Percentiles rank a stretch among this genome's conserved stretches.
Conservation (phyloP, 2,797 vertebrate genomes). For the Chaenodraco wilsoni region DNA sequence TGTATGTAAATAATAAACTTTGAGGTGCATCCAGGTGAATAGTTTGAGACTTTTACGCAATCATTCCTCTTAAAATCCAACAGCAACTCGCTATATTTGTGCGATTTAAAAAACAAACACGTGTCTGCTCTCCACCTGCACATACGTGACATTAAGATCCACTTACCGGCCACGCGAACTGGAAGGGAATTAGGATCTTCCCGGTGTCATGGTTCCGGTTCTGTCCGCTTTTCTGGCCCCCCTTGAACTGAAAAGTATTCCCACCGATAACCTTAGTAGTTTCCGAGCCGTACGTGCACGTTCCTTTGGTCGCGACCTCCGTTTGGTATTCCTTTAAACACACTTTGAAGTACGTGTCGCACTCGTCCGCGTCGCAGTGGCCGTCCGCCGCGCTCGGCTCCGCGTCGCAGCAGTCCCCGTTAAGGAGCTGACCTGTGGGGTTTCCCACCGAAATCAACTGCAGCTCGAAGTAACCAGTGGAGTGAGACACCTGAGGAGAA, state of each 20-base stretch:
- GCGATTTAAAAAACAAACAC: no score
- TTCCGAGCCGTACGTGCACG: constrained; percentile 91
- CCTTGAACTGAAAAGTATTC: constrained; percentile 91
- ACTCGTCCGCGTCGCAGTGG: constrained; percentile 88
- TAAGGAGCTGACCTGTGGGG: constrained; percentile 89
- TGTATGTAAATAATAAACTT: not conserved
- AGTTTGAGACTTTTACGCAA: no score
- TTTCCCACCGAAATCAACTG: constrained; percentile 92
- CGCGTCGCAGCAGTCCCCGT: constrained; percentile 92
- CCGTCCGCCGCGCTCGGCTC: constrained; percentile 75
- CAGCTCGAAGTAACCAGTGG: constrained; percentile 95
- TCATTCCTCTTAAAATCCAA: no score
- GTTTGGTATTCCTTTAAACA: constrained; percentile 97
- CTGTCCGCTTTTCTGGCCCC: constrained; percentile 77
- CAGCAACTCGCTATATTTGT: not conserved
- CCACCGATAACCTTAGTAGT: constrained; percentile 91
- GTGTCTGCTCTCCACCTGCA: not conserved
- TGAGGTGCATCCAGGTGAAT: not conserved
- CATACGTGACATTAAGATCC: not conserved
- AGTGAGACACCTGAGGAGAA: constrained; percentile 87
- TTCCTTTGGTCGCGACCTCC: constrained; percentile 86
- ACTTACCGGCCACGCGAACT: constrained; percentile 96
- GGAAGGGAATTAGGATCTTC: constrained; percentile 91
- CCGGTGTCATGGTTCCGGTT: constrained; percentile 82
- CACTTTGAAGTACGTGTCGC: constrained; percentile 92